Evolutionary conservation across 2,113 vertebrate genomes (phyloP).

Genomic region (Eulemur rufifrons): DNA sequence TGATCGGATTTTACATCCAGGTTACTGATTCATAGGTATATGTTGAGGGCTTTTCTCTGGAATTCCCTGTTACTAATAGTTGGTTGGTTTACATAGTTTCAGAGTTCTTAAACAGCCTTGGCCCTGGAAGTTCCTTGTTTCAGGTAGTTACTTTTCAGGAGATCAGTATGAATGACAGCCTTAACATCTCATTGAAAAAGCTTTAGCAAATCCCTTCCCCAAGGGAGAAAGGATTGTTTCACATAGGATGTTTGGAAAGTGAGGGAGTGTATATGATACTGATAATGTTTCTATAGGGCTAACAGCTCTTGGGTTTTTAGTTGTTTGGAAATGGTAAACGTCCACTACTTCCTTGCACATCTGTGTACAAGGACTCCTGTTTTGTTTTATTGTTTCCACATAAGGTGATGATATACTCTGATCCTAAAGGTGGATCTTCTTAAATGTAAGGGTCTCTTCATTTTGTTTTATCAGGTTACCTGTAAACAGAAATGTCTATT

Average conservation of each 20-base stretch:
- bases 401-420: neutral
- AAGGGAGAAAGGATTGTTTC: neutral
- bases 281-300: neutral
- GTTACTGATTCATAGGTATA: neutral
- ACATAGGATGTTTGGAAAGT: neutral
- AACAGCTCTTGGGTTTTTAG: neutral
- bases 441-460: neutral
- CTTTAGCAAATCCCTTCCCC: neutral
- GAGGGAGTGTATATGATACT: neutral
- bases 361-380: neutral
- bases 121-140: neutral
- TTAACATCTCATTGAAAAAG: neutral
- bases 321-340: neutral
- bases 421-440: neutral
- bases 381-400: neutral
- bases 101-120: neutral
- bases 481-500: neutral
- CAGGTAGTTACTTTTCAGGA: neutral
- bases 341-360: neutral
- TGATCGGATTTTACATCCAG: neutral
- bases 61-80: neutral
- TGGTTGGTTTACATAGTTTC: neutral
- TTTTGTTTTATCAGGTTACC: neutral
- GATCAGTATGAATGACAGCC: neutral
- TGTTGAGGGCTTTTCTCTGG: neutral